These are phyloP conservation scores for Diprion similis DNA, from an alignment of 1,140 invertebrate genomes.

Conservation along the genomic window DNA sequence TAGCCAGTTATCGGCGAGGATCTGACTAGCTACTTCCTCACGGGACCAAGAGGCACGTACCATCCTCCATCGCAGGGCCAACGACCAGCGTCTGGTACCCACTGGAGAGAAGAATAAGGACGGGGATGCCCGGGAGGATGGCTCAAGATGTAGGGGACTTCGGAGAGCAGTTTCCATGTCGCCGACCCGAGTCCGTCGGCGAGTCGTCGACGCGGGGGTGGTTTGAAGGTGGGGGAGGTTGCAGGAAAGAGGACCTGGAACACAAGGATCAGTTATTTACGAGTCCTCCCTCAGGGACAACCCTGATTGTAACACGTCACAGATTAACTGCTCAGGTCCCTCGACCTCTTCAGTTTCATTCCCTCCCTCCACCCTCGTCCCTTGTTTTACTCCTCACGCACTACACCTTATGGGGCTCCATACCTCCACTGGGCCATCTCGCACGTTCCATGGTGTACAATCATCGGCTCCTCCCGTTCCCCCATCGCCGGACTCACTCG, in stretches of 20 bases:
- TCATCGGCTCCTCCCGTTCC: not conserved
- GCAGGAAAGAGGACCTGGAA: conserved; percentile 25
- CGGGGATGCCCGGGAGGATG: not conserved
- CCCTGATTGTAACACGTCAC: conserved; percentile 49
- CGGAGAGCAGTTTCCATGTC: not conserved
- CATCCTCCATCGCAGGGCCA: no score
- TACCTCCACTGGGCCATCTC: not conserved
- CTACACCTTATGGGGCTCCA: no score
- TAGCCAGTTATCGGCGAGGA: no score
- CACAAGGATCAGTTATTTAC: conserved; percentile 46
- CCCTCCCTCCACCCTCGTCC: not conserved
- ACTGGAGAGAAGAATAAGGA: no score
- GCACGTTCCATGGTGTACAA: not conserved
- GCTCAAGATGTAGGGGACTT: conserved; percentile 7
- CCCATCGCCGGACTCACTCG: not conserved
- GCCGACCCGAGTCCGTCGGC: not conserved
- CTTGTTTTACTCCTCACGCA: no score
- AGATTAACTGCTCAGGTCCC: conserved; percentile 40
- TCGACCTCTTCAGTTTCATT: conserved; percentile 19
- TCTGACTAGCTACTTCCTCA: no score
- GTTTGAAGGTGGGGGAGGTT: not conserved
- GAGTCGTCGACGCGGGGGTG: not conserved
- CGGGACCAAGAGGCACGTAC: no score
- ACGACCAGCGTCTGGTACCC: no score
- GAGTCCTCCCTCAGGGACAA: conserved; percentile 35